Evolutionary conservation across 2,797 vertebrate species (phyloP), one percentile per base, ranked within the genome.

Genomic region (Miichthys miiuy): DNA sequence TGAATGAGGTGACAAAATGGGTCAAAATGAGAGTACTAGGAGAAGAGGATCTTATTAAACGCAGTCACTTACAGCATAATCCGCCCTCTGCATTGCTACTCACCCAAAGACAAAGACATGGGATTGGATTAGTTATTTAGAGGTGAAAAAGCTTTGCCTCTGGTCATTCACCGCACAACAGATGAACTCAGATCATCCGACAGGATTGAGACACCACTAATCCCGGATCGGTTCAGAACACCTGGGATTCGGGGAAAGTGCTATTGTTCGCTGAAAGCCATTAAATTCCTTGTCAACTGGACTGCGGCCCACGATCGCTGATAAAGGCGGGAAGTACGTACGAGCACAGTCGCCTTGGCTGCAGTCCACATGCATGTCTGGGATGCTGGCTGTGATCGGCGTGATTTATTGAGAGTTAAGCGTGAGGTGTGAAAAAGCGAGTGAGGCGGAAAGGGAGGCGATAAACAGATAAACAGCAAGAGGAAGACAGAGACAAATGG

Each of bases 351-450:
- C 7, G 6, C 30, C 66, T 54, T 82, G 72, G 79, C 72, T 54
- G 54, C 7, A 0, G 63, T 64, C 68, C 64, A 77, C 55, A 23
- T 30, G 47, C 21, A 12, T 30, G 75, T 72, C 79, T 44, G 46
- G 25, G 63, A 58, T 48, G 38, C 70, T 10, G 42, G 48, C 72
- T 62, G 67, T 10, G 12, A 41, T 56, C 14, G 6, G 9, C 8
- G 12, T 46, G 48, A 89, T 88, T 87, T 81, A 85, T 70, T 81
- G n/a, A 79, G 51, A 79, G 57, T 52, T 64, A 71, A 75, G 68
- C 3, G 3, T 72, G 76, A 78, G 65, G 69, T 72, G 72, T 68
- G 54, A 81, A 71, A 67, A 65, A 57, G 21, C 11, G 1, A 79
- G 64, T 3, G 13, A 77, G 48, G 60, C 1, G 3, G 72, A 61